Evolutionary conservation across 2,888 invertebrate genomes (phyloP).

Genomic region (Oscheius sp.): DNA sequence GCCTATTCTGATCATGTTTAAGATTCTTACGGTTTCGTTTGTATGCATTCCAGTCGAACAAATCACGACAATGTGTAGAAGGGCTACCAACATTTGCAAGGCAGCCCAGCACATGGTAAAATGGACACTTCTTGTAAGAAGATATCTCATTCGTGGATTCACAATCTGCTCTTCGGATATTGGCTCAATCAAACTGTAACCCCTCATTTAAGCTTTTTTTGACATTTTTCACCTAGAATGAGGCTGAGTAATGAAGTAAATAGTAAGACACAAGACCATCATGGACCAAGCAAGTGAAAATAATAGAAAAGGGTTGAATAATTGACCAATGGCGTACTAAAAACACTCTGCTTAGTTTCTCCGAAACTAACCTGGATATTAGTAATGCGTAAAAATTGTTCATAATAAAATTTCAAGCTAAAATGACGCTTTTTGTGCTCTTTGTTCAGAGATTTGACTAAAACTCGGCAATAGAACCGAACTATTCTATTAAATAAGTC

Average conservation of each 20-base stretch:
- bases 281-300: conserved; percentile 70
- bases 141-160: conserved; percentile 44
- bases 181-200: conserved; percentile 58
- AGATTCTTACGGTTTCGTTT: conserved; percentile 64
- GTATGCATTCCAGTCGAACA: conserved; percentile 68
- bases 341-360: neutral
- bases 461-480: conserved; percentile 55
- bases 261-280: conserved; percentile 65
- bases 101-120: conserved; percentile 68
- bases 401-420: conserved; percentile 68
- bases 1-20: too few species aligned
- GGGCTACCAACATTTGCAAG: conserved; percentile 64
- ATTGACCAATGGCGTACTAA: conserved; percentile 64
- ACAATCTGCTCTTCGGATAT: conserved; percentile 62
- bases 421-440: conserved; percentile 65
- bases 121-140: conserved; percentile 60
- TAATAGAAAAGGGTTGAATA: conserved; percentile 68
- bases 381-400: conserved; percentile 69
- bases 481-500: conserved; percentile 61
- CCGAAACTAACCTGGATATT: conserved; percentile 55
- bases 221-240: conserved; percentile 46
- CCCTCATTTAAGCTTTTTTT: neutral
- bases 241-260: conserved; percentile 68
- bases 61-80: conserved; percentile 63
- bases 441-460: conserved; percentile 64